phyloP scores from a whole-genome alignment of 2,113 vertebrate genomes.

The Trachemys scripta region DNA sequence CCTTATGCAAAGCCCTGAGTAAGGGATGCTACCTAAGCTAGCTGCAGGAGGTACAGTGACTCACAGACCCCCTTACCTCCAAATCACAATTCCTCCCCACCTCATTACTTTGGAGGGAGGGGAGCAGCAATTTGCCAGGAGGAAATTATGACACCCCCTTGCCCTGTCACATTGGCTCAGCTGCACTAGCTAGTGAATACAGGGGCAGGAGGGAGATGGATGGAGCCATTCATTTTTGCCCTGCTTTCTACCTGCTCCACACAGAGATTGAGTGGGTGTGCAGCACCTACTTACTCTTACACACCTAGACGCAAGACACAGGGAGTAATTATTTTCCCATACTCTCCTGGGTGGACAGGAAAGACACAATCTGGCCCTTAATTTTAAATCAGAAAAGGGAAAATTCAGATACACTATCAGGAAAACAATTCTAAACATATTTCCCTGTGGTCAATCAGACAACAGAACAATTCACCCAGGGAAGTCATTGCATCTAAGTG shows the following conservation, averaged over 20 bases:
- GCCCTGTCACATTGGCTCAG: accelerated
- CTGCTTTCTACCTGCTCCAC: not conserved
- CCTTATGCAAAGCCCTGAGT: not conserved
- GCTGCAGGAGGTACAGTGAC: not conserved
- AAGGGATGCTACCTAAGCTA: not conserved
- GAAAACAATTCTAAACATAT: accelerated
- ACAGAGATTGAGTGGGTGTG: not conserved
- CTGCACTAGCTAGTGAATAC: accelerated
- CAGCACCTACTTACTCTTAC: not conserved
- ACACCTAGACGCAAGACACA: not conserved
- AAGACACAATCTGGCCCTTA: not conserved
- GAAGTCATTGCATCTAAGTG: not conserved
- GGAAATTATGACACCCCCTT: not conserved
- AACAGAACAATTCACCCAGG: not conserved
- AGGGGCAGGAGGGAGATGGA: accelerated
- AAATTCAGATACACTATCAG: accelerated
- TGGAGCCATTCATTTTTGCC: not conserved
- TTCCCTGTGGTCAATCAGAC: not conserved
- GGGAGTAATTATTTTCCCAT: not conserved
- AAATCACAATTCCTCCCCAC: not conserved
- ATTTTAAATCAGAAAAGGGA: not conserved
- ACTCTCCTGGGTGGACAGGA: not conserved
- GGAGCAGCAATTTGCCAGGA: not conserved
- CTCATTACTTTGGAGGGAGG: not conserved
- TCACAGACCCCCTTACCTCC: not conserved